phyloP scores from a whole-genome alignment of 2,888 invertebrate species.

The Leptinotarsa rubiginosa region DNA sequence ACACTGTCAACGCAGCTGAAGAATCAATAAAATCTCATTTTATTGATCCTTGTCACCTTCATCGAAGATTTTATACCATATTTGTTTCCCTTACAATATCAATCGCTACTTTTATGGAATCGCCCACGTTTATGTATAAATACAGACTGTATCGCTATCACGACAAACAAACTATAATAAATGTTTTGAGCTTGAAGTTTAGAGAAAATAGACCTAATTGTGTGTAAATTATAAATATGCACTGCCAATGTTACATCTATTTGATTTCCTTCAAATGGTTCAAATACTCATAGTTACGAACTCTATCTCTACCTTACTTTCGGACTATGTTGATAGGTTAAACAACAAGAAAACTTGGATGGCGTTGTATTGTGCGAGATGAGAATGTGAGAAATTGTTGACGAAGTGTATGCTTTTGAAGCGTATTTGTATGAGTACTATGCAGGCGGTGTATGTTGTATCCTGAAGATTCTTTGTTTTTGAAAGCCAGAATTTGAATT shows the following conservation, averaged over 20 bases:
- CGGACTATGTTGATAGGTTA: neutral
- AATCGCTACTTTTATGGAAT: neutral
- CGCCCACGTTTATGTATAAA: conserved; percentile 6
- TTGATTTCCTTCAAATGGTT: conserved; percentile 3
- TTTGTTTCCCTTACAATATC: too few species aligned
- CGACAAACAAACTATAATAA: conserved; percentile 21
- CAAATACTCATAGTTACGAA: neutral
- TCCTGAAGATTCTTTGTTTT: too few species aligned
- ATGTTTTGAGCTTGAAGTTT: conserved; percentile 36
- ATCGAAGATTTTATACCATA: too few species aligned
- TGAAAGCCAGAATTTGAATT: too few species aligned
- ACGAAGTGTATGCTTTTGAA: too few species aligned
- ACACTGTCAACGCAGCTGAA: too few species aligned
- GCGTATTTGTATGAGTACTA: too few species aligned
- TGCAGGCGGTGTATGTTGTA: too few species aligned
- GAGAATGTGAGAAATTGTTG: too few species aligned
- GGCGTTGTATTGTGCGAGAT: too few species aligned
- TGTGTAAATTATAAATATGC: conserved; percentile 35
- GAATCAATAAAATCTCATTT: too few species aligned
- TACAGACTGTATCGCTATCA: conserved; percentile 22
- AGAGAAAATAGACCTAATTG: conserved; percentile 30
- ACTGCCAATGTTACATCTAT: conserved; percentile 32
- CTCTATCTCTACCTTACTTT: neutral
- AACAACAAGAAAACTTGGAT: neutral
- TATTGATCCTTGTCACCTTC: too few species aligned